phyloP scores from a whole-genome alignment of 1,140 invertebrate species.

The Thaumetopoea pityocampa region DNA sequence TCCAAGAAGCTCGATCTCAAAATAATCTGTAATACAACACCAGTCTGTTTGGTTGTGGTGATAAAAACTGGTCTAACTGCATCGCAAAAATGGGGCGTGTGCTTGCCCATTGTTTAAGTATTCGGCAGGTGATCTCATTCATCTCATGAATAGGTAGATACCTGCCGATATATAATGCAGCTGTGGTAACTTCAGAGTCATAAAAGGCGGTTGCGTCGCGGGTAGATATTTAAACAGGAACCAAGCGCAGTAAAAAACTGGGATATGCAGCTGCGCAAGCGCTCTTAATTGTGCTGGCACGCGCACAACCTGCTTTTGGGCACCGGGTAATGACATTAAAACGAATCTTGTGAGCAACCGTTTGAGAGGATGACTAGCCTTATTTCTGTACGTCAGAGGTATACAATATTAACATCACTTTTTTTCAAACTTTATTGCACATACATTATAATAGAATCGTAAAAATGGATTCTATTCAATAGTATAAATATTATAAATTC shows the following conservation, averaged over 20 bases:
- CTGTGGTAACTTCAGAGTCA: conserved; percentile 2
- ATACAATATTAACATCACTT: no score
- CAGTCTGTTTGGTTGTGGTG: conserved; percentile 1
- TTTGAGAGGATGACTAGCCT: no score
- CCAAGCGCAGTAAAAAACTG: conserved; percentile 16
- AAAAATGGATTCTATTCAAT: no score
- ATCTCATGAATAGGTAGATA: conserved; percentile 1
- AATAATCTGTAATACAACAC: conserved; percentile 7
- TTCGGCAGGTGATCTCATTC: conserved; percentile 6
- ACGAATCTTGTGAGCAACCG: no score
- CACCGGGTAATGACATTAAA: conserved; percentile 4
- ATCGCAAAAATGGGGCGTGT: conserved; percentile 14
- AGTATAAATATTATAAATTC: no score
- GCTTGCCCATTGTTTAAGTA: conserved; percentile 7
- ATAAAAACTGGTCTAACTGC: conserved; percentile 8
- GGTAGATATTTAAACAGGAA: conserved; percentile 12
- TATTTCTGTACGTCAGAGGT: no score
- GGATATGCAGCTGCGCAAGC: conserved; percentile 25
- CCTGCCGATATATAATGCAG: conserved; percentile 1
- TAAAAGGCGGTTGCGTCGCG: conserved; percentile 6
- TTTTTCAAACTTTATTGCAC: no score
- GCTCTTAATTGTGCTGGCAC: conserved; percentile 32
- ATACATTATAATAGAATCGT: no score
- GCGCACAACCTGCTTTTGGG: conserved; percentile 26
- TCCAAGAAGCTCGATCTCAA: conserved; percentile 6